A percentile compares a stretch with the other conserved stretches of the same genome.
phyloP scores from a whole-genome alignment of 2,113 vertebrate species.

The Lota lota region DNA sequence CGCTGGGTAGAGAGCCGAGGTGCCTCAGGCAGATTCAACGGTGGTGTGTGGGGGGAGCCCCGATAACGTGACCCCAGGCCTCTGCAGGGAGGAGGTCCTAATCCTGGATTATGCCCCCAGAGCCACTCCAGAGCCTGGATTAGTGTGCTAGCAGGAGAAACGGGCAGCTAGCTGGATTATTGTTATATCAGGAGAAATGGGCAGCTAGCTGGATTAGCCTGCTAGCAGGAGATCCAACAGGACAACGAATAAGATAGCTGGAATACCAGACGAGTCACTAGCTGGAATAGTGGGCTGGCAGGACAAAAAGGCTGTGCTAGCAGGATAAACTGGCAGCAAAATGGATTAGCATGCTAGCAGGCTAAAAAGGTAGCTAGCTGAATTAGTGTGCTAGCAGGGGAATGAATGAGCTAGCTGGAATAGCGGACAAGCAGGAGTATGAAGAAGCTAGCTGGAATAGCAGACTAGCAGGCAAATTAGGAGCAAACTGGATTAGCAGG shows the following conservation, averaged over 20 bases:
- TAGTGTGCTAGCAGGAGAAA: too few relatives aligned
- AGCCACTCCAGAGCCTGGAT: constrained; percentile 19
- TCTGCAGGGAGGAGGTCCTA: constrained; percentile 54
- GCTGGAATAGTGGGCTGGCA: too few relatives aligned
- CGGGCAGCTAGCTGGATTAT: too few relatives aligned
- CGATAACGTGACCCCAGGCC: constrained; percentile 46
- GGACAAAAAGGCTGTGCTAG: too few relatives aligned
- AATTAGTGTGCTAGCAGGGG: constrained; percentile 41
- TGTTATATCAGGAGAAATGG: too few relatives aligned
- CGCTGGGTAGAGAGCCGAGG: constrained; percentile 29
- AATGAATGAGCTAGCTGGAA: constrained; percentile 52
- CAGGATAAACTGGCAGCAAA: too few relatives aligned
- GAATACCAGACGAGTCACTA: too few relatives aligned
- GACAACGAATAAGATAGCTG: too few relatives aligned
- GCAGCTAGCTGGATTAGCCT: too few relatives aligned
- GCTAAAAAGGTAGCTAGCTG: constrained; percentile 35
- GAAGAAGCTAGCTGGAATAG: too few relatives aligned
- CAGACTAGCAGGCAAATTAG: too few relatives aligned
- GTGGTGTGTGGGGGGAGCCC: constrained; percentile 25
- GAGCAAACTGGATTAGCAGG: too few relatives aligned
- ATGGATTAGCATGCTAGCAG: constrained; percentile 30
- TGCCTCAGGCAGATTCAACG: constrained; percentile 64
- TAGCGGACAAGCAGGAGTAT: constrained; percentile 21
- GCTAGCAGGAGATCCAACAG: constrained; percentile 29
- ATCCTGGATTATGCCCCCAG: constrained; percentile 71